phyloP scores from a whole-genome alignment of 2,888 invertebrate genomes.

The Morinoia aosen region DNA sequence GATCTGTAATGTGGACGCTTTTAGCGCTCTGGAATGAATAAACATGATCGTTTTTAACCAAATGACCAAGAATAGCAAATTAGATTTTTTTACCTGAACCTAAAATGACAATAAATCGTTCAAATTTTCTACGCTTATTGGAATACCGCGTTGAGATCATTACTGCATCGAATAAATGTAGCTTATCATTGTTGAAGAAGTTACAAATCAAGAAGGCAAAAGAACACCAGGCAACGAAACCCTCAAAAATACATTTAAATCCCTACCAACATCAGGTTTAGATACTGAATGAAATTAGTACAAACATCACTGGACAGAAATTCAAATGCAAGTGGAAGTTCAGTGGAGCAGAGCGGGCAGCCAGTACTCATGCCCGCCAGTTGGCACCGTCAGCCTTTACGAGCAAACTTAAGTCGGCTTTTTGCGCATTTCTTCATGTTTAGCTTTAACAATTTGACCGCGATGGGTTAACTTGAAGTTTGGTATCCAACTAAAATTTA shows the following conservation, averaged over 20 bases:
- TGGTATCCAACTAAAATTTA: too few species aligned
- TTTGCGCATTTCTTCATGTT: neutral
- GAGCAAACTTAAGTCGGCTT: neutral
- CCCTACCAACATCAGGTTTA: neutral
- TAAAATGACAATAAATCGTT: too few species aligned
- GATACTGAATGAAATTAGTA: neutral
- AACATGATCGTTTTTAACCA: too few species aligned
- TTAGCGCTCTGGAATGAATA: too few species aligned
- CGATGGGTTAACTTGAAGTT: too few species aligned
- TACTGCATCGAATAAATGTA: neutral
- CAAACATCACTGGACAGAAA: neutral
- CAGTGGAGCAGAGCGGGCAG: neutral
- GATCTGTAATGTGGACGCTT: too few species aligned
- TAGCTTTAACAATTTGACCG: too few species aligned
- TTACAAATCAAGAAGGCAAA: neutral
- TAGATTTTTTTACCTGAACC: too few species aligned
- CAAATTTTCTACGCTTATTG: too few species aligned
- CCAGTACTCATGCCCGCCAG: neutral
- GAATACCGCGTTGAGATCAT: neutral
- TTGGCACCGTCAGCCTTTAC: neutral
- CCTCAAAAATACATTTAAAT: neutral
- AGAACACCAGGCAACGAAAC: neutral
- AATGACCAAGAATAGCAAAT: too few species aligned
- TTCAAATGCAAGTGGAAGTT: conserved; percentile 8
- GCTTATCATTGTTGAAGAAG: neutral